Percentiles rank a stretch among this genome's conserved stretches.
Conservation (phyloP, 2,797 vertebrate species). For the Sciaenops ocellatus region DNA sequence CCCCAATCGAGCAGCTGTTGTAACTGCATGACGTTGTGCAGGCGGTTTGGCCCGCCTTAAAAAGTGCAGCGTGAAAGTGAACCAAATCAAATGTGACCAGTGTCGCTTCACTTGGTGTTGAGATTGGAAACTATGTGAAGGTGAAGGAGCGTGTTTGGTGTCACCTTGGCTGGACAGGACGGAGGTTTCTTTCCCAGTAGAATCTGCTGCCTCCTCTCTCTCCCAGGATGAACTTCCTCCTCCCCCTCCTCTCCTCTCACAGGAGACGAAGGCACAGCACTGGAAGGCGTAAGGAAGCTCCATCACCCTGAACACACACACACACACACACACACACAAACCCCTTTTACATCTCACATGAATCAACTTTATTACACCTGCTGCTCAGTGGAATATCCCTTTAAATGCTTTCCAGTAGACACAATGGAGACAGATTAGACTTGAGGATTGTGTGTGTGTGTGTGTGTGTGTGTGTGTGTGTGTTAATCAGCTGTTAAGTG, state of each 20-base stretch:
- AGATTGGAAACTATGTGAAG: too few relatives aligned
- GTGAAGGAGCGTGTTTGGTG: not conserved
- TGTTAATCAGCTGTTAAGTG: not conserved
- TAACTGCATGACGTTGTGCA: too few relatives aligned
- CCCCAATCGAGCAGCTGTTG: too few relatives aligned
- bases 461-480: slow-evolving; percentile 2
- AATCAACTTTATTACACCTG: slow-evolving; percentile 13
- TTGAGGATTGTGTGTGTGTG: not conserved
- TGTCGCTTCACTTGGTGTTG: too few relatives aligned
- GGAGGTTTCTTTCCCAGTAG: slow-evolving; percentile 80
- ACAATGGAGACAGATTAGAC: not conserved
- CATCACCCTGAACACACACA: slow-evolving; percentile 86
- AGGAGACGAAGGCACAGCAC: slow-evolving; percentile 92
- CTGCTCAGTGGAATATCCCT: slow-evolving; percentile 13
- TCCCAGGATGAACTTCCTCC: slow-evolving; percentile 85
- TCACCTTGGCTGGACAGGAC: slow-evolving; percentile 88
- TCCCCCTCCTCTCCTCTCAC: slow-evolving; percentile 86
- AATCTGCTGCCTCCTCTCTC: slow-evolving; percentile 84
- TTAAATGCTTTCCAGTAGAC: slow-evolving; percentile 6
- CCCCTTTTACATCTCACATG: not conserved
- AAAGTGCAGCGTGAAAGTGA: too few relatives aligned
- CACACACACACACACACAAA: slow-evolving; percentile 14
- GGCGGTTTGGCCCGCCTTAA: too few relatives aligned
- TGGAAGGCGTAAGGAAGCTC: slow-evolving; percentile 97
- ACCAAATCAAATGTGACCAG: too few relatives aligned